Base-by-base conservation (phyloP, 2,888 invertebrate species). In the Scaptomyza tumidula region DNA sequence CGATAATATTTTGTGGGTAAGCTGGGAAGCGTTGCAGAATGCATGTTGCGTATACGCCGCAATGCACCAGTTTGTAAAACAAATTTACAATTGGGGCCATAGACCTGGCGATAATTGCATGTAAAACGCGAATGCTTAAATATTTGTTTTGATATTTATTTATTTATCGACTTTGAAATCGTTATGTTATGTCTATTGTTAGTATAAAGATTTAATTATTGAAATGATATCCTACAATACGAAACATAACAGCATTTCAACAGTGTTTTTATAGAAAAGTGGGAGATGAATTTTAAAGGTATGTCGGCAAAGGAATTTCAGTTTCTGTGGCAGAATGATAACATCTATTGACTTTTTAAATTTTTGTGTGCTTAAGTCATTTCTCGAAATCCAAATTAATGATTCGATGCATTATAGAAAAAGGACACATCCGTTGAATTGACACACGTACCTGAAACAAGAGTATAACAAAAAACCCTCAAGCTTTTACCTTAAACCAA, bases 1-100 rank as follows among this genome's bases (percentile, higher is more conserved):
- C 74, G 67, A 75, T 75, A 71, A 53, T 57, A 61, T 59, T 71
- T 59, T 62, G 66, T 60, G 10, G 35, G 19, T n/a, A n/a, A n/a
- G n/a, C n/a, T n/a, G n/a, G n/a, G n/a, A n/a, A n/a, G n/a, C n/a
- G n/a, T n/a, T n/a, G n/a, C n/a, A n/a, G n/a, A n/a, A n/a, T 62
- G 44, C 67, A 59, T 55, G 75, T 75, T 75, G 59, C 61, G 61
- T 66, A 71, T 57, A 67, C 60, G 60, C 54, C 52, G 52, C 52
- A 52, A 7, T 52, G 52, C 52, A 52, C 37, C 52, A 52, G n/a
- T 52, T 52, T 52, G 24, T 11, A n/a, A 11, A 50, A 27, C 37
- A 11, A 14, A 27, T 52, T 44, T 5, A 24, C 24, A n/a, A 11
- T 39, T 24, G n/a, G 7, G 50, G n/a, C 24, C 24, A 37, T 6